Evolutionary conservation across 2,797 vertebrate species (phyloP).

Genomic region (Neoniphon sammara): DNA sequence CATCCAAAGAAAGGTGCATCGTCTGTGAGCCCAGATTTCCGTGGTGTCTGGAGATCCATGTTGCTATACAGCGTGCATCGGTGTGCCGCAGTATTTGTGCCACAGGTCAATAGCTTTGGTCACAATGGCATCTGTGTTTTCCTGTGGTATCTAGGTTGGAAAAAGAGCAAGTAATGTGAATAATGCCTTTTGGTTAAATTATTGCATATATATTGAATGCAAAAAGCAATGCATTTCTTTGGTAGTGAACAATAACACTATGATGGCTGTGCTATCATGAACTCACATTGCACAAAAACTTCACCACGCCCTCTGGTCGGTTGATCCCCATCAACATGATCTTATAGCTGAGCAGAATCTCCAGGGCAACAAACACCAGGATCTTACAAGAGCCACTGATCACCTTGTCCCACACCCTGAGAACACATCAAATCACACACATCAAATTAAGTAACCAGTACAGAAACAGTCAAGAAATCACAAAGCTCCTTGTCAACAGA

Average conservation of each 20-base stretch:
- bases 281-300: constrained; percentile 94
- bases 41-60: neutral
- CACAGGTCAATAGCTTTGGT: constrained; percentile 97
- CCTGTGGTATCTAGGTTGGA: constrained; percentile 90
- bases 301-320: constrained; percentile 86
- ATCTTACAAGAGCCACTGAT: constrained; percentile 99
- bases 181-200: neutral
- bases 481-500: neutral
- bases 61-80: constrained; percentile 83
- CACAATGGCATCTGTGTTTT: constrained; percentile 96
- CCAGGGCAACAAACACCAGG: constrained; percentile 94
- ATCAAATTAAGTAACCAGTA: constrained; percentile 9
- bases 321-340: constrained; percentile 90
- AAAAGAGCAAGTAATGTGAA: neutral
- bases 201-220: too few species aligned
- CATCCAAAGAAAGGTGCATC: constrained; percentile 29
- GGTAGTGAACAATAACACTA: neutral
- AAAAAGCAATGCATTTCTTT: too few species aligned
- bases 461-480: neutral
- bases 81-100: constrained; percentile 95
- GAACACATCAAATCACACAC: too few species aligned
- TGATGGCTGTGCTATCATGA: neutral
- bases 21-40: neutral
- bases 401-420: constrained; percentile 98
- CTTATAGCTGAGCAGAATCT: constrained; percentile 96